phyloP scores from a whole-genome alignment of 2,113 vertebrate genomes.

The Nestor notabilis region DNA sequence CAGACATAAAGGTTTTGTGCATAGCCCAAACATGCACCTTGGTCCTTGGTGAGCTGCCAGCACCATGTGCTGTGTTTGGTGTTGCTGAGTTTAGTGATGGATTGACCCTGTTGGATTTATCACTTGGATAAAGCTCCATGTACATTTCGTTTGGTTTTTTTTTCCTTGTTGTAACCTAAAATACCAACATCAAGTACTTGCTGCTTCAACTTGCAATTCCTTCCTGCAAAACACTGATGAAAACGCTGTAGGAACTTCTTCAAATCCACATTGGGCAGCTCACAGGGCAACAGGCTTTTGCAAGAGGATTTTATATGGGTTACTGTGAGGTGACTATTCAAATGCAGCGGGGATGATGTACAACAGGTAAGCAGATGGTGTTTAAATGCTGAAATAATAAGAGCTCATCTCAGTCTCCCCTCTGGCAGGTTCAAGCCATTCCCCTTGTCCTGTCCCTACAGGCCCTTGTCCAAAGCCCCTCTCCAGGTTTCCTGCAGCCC shows the following conservation, averaged over 20 bases:
- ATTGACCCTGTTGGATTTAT: neutral
- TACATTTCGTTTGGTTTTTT: neutral
- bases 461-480: neutral
- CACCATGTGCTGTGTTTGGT: fast-evolving
- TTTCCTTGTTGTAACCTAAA: neutral
- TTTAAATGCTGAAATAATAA: neutral
- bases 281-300: neutral
- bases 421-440: neutral
- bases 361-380: neutral
- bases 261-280: fast-evolving
- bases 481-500: neutral
- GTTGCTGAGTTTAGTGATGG: neutral
- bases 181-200: neutral
- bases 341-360: neutral
- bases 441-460: neutral
- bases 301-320: fast-evolving
- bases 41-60: neutral
- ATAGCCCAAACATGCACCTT: fast-evolving
- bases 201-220: neutral
- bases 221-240: neutral
- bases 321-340: neutral
- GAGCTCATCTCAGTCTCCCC: too few relatives aligned
- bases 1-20: neutral
- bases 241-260: neutral
- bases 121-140: fast-evolving